These are phyloP conservation scores for Ichneumoninae sp. DNA, from an alignment of 2,888 invertebrate species.

Conservation along the genomic window DNA sequence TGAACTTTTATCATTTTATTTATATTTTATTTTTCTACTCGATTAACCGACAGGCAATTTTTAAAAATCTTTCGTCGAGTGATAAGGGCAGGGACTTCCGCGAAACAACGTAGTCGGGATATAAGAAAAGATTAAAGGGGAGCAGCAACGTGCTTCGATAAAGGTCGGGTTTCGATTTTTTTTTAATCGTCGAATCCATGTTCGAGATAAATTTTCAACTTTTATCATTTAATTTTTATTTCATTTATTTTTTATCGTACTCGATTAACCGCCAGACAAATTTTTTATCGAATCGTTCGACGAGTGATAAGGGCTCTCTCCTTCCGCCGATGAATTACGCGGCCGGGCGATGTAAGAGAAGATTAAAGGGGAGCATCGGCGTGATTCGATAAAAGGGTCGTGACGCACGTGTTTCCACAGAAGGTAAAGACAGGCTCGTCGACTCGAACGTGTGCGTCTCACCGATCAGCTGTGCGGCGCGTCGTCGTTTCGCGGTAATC, in stretches of 20 bases:
- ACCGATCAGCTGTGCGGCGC: conserved; percentile 22
- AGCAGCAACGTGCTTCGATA: neutral
- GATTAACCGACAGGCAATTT: neutral
- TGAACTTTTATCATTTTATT: neutral
- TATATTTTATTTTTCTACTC: neutral
- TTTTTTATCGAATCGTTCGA: neutral
- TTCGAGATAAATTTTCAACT: neutral
- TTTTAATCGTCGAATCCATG: neutral
- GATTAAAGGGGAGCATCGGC: neutral
- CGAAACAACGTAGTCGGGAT: neutral
- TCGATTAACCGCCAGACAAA: neutral
- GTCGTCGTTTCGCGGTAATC: neutral
- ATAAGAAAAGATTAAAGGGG: neutral
- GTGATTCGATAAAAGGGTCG: neutral
- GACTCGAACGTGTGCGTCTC: neutral
- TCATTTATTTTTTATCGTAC: neutral
- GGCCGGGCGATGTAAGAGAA: neutral
- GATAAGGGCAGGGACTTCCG: neutral
- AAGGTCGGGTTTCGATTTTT: neutral
- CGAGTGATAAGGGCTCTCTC: neutral
- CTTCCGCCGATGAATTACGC: neutral
- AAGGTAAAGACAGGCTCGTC: conserved; percentile 24
- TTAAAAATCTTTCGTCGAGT: neutral
- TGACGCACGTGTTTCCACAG: conserved; percentile 33
- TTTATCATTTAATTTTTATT: neutral